phyloP scores from a whole-genome alignment of 2,113 vertebrate genomes.

The Mastomys natalensis region DNA sequence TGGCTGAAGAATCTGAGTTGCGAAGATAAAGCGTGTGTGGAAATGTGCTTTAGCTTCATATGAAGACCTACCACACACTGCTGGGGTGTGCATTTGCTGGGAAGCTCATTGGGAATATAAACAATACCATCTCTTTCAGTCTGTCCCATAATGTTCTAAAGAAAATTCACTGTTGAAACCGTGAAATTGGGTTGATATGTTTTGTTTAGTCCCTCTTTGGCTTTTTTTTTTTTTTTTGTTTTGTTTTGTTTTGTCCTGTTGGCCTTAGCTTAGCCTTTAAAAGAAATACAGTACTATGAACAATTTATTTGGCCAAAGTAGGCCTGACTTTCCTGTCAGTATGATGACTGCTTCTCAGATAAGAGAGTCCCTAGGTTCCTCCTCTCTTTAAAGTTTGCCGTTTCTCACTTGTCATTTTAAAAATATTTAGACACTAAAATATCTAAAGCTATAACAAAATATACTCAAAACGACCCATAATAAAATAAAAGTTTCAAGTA shows the following conservation, averaged over 20 bases:
- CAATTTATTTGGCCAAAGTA: not conserved
- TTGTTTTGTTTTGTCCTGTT: not conserved
- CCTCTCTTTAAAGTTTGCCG: constrained; percentile 6
- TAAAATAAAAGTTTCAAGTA: not conserved
- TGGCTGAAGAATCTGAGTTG: not conserved
- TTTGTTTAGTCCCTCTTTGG: not conserved
- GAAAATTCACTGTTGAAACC: not conserved
- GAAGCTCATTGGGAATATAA: not conserved
- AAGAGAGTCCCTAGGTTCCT: not conserved
- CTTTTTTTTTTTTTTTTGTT: too few species aligned
- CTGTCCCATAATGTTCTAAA: not conserved
- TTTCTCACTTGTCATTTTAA: not conserved
- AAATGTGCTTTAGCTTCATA: not conserved
- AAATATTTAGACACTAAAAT: not conserved
- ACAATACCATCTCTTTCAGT: not conserved
- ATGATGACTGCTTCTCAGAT: not conserved
- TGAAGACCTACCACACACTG: not conserved
- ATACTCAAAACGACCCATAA: not conserved
- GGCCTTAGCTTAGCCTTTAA: not conserved
- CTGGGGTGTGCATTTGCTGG: not conserved
- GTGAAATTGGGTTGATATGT: not conserved
- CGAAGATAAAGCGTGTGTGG: not conserved
- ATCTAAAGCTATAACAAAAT: not conserved
- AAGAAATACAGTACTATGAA: not conserved
- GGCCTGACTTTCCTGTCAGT: not conserved